Evolutionary conservation across 2,797 vertebrate species (phyloP).

Genomic region (Orestias chungarensis): DNA sequence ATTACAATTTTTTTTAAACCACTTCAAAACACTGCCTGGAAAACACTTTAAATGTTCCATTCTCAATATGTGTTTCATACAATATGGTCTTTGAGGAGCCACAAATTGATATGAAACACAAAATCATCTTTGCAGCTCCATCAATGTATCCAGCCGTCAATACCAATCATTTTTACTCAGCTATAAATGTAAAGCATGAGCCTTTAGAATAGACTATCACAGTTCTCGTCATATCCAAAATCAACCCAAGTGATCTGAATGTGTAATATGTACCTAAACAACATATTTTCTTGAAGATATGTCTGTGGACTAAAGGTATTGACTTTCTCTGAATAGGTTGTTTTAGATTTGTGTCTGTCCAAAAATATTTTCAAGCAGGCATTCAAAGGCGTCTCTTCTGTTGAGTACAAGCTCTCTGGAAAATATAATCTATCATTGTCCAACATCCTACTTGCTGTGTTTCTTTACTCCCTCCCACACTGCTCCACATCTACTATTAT

Average conservation of each 20-base stretch:
- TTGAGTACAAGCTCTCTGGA: conserved; percentile 48
- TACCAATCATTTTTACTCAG: background rate
- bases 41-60: background rate
- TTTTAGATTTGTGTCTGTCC: conserved; percentile 9
- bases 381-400: conserved; percentile 18
- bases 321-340: background rate
- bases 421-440: conserved; percentile 59
- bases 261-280: background rate
- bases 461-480: conserved; percentile 68
- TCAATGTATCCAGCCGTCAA: background rate
- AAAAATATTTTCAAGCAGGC: conserved; percentile 25
- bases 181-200: background rate
- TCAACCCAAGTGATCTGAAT: background rate
- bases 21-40: background rate
- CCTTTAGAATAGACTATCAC: background rate
- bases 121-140: background rate
- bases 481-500: conserved; percentile 47
- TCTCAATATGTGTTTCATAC: background rate
- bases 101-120: background rate
- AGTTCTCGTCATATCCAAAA: background rate
- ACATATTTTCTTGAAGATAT: background rate
- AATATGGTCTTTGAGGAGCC: background rate
- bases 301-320: background rate
- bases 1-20: background rate
- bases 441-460: conserved; percentile 65